Evolutionary conservation across 2,888 invertebrate species (phyloP).

Genomic region (Lasioglossum leucozonium): DNA sequence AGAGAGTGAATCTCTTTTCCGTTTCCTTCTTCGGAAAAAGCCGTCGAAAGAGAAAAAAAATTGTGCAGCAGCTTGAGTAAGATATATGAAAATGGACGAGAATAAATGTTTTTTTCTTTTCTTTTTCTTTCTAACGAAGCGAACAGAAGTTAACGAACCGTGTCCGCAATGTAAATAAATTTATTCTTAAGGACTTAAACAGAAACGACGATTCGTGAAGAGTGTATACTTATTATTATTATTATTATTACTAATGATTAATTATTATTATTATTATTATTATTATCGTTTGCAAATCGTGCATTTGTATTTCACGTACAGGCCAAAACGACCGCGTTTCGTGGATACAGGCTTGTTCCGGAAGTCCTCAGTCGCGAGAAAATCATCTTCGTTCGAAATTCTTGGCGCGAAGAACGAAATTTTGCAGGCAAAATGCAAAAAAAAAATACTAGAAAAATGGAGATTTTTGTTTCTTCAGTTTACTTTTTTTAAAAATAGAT

Average conservation of each 20-base stretch:
- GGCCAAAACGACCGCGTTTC: constrained; percentile 35
- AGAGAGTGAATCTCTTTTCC: neutral
- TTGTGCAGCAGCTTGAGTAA: constrained; percentile 17
- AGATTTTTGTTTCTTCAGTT: neutral
- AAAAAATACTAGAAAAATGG: neutral
- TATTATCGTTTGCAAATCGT: constrained; percentile 62
- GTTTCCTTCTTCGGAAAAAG: constrained; percentile 42
- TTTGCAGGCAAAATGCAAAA: neutral
- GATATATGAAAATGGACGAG: constrained; percentile 12
- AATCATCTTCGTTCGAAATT: neutral
- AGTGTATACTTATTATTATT: constrained; percentile 62
- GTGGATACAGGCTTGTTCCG: constrained; percentile 51
- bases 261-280: constrained; percentile 24
- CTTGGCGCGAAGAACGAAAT: neutral
- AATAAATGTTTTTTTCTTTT: constrained; percentile 22
- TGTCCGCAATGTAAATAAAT: constrained; percentile 63
- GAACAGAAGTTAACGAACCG: constrained; percentile 32
- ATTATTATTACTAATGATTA: constrained; percentile 38
- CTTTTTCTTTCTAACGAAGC: constrained; percentile 17
- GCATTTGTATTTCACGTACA: constrained; percentile 64
- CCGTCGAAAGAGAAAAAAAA: neutral
- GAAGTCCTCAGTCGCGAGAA: constrained; percentile 48
- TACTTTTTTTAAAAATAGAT: neutral
- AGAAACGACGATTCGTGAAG: constrained; percentile 54
- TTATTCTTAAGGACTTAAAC: constrained; percentile 63